A percentile compares a stretch with the other conserved stretches of the same genome.
Conservation (phyloP, 2,888 invertebrate species). For the Cenopis cana region DNA sequence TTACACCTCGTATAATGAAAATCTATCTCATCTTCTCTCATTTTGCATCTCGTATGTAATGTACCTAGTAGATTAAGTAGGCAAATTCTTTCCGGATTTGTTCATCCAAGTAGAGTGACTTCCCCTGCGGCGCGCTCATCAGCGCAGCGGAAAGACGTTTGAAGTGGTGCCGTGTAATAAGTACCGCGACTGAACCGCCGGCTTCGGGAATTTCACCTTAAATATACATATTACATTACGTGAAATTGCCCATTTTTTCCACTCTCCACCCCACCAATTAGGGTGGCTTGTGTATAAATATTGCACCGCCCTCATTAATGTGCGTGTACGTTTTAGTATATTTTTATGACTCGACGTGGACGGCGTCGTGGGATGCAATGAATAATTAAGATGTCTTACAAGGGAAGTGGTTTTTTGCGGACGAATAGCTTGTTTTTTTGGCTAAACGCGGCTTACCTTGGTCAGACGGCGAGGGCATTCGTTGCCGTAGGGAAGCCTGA, state of each 20-base stretch:
- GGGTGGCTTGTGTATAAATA: conserved; percentile 84
- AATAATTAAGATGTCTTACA: conserved; percentile 80
- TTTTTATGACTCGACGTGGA: conserved; percentile 77
- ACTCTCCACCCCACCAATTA: conserved; percentile 86
- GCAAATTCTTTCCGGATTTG: conserved; percentile 14
- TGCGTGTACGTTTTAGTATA: conserved; percentile 82
- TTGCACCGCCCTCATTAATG: conserved; percentile 84
- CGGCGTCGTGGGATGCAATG: conserved; percentile 75
- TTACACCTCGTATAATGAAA: not conserved
- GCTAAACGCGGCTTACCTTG: conserved; percentile 67
- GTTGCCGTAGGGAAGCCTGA: conserved; percentile 77
- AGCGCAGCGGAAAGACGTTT: conserved; percentile 73
- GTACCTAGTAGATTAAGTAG: not conserved
- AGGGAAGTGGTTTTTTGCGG: conserved; percentile 64
- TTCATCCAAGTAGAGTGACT: conserved; percentile 64
- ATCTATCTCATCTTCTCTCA: too few species aligned
- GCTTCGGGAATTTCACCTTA: conserved; percentile 80
- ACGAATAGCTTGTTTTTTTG: conserved; percentile 50
- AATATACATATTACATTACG: conserved; percentile 86
- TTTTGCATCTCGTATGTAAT: too few species aligned
- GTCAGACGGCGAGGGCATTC: conserved; percentile 75
- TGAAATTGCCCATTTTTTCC: conserved; percentile 86
- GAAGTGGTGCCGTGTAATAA: conserved; percentile 80
- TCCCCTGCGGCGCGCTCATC: conserved; percentile 50
- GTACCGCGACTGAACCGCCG: conserved; percentile 78